Conservation (phyloP, 1,140 invertebrate genomes). For the Drosophila prosaltans region DNA sequence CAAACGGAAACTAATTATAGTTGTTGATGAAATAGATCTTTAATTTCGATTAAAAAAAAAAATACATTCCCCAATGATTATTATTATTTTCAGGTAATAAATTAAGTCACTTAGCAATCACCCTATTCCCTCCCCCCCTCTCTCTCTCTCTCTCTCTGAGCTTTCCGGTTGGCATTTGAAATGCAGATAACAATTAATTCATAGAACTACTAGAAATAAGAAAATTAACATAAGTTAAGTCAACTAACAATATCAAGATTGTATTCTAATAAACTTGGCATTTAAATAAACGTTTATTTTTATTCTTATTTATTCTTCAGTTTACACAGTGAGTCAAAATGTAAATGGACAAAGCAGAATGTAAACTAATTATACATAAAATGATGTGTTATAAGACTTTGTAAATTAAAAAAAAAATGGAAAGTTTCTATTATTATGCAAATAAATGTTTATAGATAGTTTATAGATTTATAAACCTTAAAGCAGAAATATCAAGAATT, state of each 20-base stretch:
- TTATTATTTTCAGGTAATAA: conserved; percentile 41
- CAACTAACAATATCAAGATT: not conserved
- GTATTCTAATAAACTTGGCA: not conserved
- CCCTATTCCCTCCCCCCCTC: not conserved
- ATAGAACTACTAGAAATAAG: not conserved
- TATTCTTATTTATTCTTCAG: not conserved
- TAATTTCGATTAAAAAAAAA: conserved; percentile 23
- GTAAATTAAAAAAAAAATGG: no score
- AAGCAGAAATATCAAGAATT: no score
- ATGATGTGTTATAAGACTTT: no score
- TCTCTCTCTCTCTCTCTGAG: not conserved
- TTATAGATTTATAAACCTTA: not conserved
- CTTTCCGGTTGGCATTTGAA: conserved; percentile 20
- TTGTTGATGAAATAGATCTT: conserved; percentile 48
- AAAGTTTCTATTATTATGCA: not conserved
- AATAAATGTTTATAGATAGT: not conserved
- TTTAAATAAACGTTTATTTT: not conserved
- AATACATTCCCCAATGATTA: conserved; percentile 33
- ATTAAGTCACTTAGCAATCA: not conserved
- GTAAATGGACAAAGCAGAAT: not conserved
- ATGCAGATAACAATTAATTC: conserved; percentile 37
- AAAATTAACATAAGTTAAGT: conserved; percentile 1
- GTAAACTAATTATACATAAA: no score
- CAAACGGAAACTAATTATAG: conserved; percentile 37
- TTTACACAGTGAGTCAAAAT: not conserved